A percentile compares a stretch with the other conserved stretches of the same genome.
Conservation (phyloP, 1,140 invertebrate genomes). For the Procambarus virginalis region DNA sequence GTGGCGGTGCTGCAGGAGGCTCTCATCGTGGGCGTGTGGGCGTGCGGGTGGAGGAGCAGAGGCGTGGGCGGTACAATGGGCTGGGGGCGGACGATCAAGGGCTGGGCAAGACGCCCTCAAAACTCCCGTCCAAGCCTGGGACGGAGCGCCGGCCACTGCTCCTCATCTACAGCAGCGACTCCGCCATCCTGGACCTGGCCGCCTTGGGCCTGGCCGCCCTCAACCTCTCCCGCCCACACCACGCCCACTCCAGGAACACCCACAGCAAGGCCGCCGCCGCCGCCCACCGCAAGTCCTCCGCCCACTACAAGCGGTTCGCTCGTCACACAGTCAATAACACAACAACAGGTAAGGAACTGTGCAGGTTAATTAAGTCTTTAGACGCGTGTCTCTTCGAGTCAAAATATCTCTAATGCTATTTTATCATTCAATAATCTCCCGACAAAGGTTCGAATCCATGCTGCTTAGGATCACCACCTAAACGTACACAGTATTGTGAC, state of each 20-base stretch:
- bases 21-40: background rate
- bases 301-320: background rate
- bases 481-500: too few species aligned
- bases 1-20: background rate
- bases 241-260: background rate
- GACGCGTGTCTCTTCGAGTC: too few species aligned
- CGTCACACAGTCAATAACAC: too few species aligned
- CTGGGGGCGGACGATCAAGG: background rate
- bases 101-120: too few species aligned
- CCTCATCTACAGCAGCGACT: background rate
- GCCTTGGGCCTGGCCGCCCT: background rate
- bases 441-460: too few species aligned
- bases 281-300: background rate
- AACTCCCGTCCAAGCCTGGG: too few species aligned
- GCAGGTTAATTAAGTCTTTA: too few species aligned
- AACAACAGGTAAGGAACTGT: too few species aligned
- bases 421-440: too few species aligned
- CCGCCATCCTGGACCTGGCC: background rate
- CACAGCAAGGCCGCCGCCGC: background rate
- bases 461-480: too few species aligned
- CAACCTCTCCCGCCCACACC: background rate
- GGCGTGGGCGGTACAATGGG: background rate
- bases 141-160: background rate
- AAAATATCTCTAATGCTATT: too few species aligned
- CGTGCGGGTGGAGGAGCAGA: background rate